Conservation (phyloP, 2,113 vertebrate genomes). For the Mungos mungo region DNA sequence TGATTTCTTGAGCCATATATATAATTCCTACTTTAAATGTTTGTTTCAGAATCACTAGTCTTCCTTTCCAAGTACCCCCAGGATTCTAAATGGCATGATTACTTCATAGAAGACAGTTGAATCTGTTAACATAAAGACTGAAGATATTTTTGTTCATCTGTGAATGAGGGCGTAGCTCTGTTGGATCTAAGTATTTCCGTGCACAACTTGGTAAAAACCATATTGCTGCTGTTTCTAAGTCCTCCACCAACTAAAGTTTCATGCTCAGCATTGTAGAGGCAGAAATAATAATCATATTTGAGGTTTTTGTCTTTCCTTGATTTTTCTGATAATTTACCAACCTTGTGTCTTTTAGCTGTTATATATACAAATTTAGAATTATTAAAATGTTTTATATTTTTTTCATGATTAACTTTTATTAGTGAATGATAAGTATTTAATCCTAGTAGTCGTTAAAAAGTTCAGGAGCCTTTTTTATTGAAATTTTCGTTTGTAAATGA, state of each 20-base stretch:
- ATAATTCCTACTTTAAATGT: slow-evolving; percentile 76
- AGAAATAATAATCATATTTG: slow-evolving; percentile 74
- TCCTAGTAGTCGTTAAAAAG: slow-evolving; percentile 55
- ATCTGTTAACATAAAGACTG: slow-evolving; percentile 61
- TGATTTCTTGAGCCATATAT: slow-evolving; percentile 77
- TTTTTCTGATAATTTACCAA: slow-evolving; percentile 75
- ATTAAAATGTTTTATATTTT: slow-evolving; percentile 73
- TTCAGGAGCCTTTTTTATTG: slow-evolving; percentile 67
- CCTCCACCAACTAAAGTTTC: slow-evolving; percentile 65
- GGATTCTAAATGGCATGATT: slow-evolving; percentile 68
- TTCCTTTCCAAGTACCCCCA: slow-evolving; percentile 77
- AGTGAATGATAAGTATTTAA: slow-evolving; percentile 64
- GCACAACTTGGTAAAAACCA: slow-evolving; percentile 70
- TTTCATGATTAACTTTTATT: slow-evolving; percentile 71
- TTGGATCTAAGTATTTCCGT: slow-evolving; percentile 69
- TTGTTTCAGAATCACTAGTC: slow-evolving; percentile 81
- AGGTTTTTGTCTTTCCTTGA: slow-evolving; percentile 68
- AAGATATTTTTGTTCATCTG: slow-evolving; percentile 57
- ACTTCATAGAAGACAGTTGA: slow-evolving; percentile 61
- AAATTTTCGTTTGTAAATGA: slow-evolving; percentile 66
- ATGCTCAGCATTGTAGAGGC: slow-evolving; percentile 72
- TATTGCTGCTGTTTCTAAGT: slow-evolving; percentile 75
- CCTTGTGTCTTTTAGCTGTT: slow-evolving; percentile 75
- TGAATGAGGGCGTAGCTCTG: slow-evolving; percentile 53
- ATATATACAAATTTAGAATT: slow-evolving; percentile 73